Conservation (phyloP, 2,888 invertebrate genomes). For the Metellina segmentata region DNA sequence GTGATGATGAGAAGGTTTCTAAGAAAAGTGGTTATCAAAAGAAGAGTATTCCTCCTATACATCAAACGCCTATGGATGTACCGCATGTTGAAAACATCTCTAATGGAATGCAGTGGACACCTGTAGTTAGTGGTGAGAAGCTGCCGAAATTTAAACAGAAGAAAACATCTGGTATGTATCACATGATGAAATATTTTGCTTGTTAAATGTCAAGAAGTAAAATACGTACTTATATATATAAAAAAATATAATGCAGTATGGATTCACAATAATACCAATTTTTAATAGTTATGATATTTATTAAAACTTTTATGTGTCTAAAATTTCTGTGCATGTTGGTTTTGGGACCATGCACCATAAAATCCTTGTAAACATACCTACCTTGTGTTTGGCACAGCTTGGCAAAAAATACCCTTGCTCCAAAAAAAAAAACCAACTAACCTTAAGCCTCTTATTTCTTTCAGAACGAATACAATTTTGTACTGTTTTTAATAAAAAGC, state of each 20-base stretch:
- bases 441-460: too few relatives aligned
- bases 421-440: too few relatives aligned
- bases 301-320: neutral
- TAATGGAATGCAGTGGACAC: conserved; percentile 53
- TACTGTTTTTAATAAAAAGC: too few relatives aligned
- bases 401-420: neutral
- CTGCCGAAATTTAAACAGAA: conserved; percentile 14
- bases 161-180: neutral
- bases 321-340: neutral
- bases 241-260: neutral
- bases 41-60: neutral
- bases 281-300: neutral
- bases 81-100: neutral
- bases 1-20: neutral
- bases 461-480: too few relatives aligned
- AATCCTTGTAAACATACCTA: neutral
- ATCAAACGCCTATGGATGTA: neutral
- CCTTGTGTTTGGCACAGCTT: neutral
- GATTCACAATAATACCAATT: neutral
- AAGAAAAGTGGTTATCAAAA: neutral
- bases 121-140: conserved; percentile 7
- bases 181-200: neutral
- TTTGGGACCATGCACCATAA: neutral
- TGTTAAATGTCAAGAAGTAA: too few relatives aligned
- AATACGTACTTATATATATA: too few relatives aligned